These are phyloP conservation scores for Podargus strigoides DNA, from an alignment of 2,797 vertebrate genomes.

Conservation along the genomic window DNA sequence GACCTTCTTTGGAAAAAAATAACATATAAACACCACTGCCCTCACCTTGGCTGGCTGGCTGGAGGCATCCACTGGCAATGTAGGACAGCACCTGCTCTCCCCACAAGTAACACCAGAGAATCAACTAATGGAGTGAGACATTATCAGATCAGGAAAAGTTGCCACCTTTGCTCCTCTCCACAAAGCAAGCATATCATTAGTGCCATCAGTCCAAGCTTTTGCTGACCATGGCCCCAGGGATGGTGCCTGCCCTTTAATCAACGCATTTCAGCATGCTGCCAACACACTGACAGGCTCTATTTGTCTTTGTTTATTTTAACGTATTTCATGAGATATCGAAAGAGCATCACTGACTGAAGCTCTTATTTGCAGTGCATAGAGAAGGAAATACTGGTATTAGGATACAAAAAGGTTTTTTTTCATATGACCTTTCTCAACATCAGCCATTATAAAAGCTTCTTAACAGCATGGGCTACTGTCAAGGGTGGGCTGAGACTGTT, in stretches of 20 bases:
- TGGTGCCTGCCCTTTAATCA: background rate
- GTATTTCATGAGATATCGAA: background rate
- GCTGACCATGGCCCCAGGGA: background rate
- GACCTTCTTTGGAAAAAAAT: background rate
- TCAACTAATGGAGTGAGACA: background rate
- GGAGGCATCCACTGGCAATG: background rate
- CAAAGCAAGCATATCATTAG: fast-evolving
- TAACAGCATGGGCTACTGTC: background rate
- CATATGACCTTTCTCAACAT: background rate
- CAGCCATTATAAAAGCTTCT: background rate
- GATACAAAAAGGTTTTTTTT: background rate
- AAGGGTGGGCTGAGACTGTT: background rate
- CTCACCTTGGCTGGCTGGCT: background rate
- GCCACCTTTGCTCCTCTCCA: background rate
- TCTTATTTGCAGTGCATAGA: background rate
- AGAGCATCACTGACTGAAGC: background rate
- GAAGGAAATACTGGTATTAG: background rate
- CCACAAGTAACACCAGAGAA: background rate
- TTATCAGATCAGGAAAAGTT: background rate
- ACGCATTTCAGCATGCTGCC: background rate
- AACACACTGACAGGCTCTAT: background rate
- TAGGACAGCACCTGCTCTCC: background rate
- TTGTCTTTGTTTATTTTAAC: background rate
- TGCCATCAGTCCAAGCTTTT: background rate
- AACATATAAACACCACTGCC: background rate